Evolutionary conservation across 2,888 invertebrate genomes (phyloP), one percentile per base, ranked within the genome.

Genomic region (Saturnia japonica): DNA sequence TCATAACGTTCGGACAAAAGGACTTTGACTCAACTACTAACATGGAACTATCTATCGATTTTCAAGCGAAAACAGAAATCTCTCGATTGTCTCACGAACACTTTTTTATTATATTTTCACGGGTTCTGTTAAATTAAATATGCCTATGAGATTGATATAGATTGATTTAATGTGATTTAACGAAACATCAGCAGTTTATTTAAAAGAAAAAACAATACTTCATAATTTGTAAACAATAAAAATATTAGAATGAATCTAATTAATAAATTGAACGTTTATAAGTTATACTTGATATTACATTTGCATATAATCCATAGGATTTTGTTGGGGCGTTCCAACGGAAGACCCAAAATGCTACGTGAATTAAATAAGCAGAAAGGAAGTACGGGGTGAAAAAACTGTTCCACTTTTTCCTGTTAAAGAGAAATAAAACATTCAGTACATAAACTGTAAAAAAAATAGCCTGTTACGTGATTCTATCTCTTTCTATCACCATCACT

Each of bases 91-190:
- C 19, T 34, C 16, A 8, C 19, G 64, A 64, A 64, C 40, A 19
- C 60, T 62, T 64, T 14, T 64, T 40, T 40, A 40, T 40, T n/a
- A 45, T 28, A 62, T 51, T 51, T 51, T 22, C 66, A 70, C 51
- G 64, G 40, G 47, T 64, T 64, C 40, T 69, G 34, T 66, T 51
- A 47, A 47, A 47, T 64, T 66, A 25, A 42, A 66, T 66, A 66
- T 45, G 51, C 25, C 34, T 51, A 1, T 1, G 25, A 51, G 66
- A 66, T 70, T 40, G 40, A 51, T 64, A 64, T n/a, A 25, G 40
- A n/a, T n/a, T n/a, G n/a, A n/a, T n/a, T 40, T 8, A 22, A 70
- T 66, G 66, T 70, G 66, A 51, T 70, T 40, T 12, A 28, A 66
- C n/a, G 40, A 57, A 57, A 57, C 25, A 57, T 1, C 25, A 57